Evolutionary conservation across 1,140 invertebrate species (phyloP).

Genomic region (Drosophila willistoni): DNA sequence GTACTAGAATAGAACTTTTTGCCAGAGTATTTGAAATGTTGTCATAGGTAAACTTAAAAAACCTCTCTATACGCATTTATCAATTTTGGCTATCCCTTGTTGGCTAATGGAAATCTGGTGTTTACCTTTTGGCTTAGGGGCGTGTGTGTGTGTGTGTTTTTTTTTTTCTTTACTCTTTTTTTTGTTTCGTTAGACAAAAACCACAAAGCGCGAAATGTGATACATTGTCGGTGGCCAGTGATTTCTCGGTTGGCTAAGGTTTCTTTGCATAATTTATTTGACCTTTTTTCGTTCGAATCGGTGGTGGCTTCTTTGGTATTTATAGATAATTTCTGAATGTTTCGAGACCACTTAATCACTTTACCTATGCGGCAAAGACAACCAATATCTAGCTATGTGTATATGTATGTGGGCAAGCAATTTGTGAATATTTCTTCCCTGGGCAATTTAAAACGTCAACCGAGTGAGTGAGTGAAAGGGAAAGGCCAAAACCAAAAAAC

Average conservation of each 20-base stretch:
- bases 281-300: conserved; percentile 29
- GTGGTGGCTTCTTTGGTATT: conserved; percentile 36
- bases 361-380: conserved; percentile 26
- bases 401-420: conserved; percentile 64
- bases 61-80: conserved; percentile 15
- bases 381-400: conserved; percentile 25
- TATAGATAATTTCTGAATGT: conserved; percentile 68
- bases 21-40: conserved; percentile 26
- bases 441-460: conserved; percentile 67
- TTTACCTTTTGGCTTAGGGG: conserved; percentile 65
- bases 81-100: conserved; percentile 37
- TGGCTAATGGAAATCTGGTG: conserved; percentile 70
- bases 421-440: conserved; percentile 69
- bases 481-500: conserved; percentile 2
- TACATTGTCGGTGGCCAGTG: conserved; percentile 53
- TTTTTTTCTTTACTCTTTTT: conserved; percentile 3
- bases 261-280: conserved; percentile 68
- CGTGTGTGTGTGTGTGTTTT: conserved; percentile 51
- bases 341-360: conserved; percentile 61
- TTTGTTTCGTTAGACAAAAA: conserved; percentile 22
- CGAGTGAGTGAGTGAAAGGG: conserved; percentile 33
- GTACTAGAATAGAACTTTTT: background rate
- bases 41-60: background rate
- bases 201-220: conserved; percentile 74
- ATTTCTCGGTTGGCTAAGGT: conserved; percentile 29